A percentile compares a stretch with the other conserved stretches of the same genome.
Conservation (phyloP, 2,888 invertebrate genomes). For the Drosophila histrio region DNA sequence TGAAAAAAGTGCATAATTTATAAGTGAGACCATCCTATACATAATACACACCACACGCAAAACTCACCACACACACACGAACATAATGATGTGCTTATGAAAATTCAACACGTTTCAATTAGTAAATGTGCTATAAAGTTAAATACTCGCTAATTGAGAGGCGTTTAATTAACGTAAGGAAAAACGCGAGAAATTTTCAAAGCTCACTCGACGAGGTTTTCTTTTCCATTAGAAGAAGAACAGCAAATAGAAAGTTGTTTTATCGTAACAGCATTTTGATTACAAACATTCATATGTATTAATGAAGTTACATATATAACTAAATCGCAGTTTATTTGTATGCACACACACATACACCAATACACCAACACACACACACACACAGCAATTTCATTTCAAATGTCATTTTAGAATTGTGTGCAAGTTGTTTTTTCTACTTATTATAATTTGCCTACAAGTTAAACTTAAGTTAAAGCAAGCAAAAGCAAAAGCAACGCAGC, state of each 20-base stretch:
- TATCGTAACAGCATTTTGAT: neutral
- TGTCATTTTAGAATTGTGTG: conserved; percentile 65
- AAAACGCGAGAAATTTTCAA: conserved; percentile 39
- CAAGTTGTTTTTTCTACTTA: conserved; percentile 52
- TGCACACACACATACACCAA: conserved; percentile 23
- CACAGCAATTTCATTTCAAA: conserved; percentile 65
- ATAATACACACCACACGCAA: conserved; percentile 28
- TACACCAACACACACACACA: conserved; percentile 14
- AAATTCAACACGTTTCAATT: conserved; percentile 71
- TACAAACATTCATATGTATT: conserved; percentile 45
- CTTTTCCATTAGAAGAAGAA: conserved; percentile 29
- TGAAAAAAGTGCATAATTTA: conserved; percentile 62
- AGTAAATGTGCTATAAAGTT: conserved; percentile 71
- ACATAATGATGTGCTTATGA: conserved; percentile 64
- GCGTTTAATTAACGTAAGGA: conserved; percentile 32
- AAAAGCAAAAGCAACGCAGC: conserved; percentile 24
- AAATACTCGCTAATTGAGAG: conserved; percentile 30
- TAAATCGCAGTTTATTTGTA: conserved; percentile 36
- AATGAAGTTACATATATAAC: conserved; percentile 54
- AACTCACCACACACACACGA: conserved; percentile 15
- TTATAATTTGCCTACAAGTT: conserved; percentile 67
- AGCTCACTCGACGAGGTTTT: conserved; percentile 76
- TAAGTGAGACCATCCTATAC: conserved; percentile 67
- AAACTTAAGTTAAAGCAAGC: conserved; percentile 62
- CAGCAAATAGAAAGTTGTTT: conserved; percentile 21